Evolutionary conservation across 2,888 invertebrate genomes (phyloP).

Genomic region (Mythimna ferrago): DNA sequence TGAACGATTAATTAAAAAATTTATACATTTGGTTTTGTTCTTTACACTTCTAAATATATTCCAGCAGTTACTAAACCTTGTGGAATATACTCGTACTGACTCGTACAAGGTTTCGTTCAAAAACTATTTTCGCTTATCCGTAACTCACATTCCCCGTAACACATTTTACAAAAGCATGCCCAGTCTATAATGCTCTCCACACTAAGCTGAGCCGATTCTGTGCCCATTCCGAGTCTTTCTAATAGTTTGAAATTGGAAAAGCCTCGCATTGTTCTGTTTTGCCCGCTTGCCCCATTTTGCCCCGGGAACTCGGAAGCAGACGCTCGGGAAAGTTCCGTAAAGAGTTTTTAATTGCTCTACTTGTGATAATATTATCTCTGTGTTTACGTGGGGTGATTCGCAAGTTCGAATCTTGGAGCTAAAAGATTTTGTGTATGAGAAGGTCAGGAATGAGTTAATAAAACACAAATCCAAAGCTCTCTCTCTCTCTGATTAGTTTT

Average conservation of each 20-base stretch:
- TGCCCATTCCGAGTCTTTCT: slow-evolving; percentile 53
- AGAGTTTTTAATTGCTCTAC: slow-evolving; percentile 61
- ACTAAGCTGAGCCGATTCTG: slow-evolving; percentile 23
- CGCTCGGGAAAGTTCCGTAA: slow-evolving; percentile 34
- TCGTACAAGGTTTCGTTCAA: neutral
- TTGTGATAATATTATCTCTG: slow-evolving; percentile 37
- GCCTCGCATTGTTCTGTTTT: slow-evolving; percentile 58
- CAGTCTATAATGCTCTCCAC: slow-evolving; percentile 8
- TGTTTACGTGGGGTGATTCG: slow-evolving; percentile 20
- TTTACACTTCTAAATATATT: neutral
- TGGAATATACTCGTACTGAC: no score
- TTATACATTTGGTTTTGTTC: no score
- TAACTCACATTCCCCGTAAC: neutral
- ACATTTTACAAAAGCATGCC: slow-evolving; percentile 11
- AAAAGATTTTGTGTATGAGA: neutral
- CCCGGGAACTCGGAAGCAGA: slow-evolving; percentile 42
- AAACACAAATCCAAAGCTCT: no score
- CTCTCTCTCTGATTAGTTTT: neutral
- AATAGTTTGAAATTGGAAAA: slow-evolving; percentile 67
- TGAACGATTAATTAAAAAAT: no score
- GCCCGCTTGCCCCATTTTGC: slow-evolving; percentile 50
- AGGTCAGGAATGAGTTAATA: neutral
- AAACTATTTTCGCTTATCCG: neutral
- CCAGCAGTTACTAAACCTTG: neutral
- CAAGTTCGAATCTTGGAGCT: neutral